A percentile compares a stretch with the other conserved stretches of the same genome.
These are phyloP conservation scores for Natator depressus DNA, from an alignment of 2,113 vertebrate species.

Conservation along the genomic window DNA sequence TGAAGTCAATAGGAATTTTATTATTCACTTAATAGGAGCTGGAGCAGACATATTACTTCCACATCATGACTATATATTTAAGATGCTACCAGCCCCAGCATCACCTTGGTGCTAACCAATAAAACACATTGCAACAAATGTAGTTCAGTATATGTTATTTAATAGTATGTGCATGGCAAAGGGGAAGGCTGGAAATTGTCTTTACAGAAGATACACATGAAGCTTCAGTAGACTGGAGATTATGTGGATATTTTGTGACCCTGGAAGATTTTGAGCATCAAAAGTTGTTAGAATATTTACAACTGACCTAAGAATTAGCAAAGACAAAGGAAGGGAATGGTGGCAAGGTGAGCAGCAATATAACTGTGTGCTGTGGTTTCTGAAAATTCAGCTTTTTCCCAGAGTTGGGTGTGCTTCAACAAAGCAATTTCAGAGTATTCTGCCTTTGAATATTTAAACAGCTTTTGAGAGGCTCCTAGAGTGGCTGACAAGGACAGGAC, in stretches of 20 bases:
- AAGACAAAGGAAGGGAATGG: background rate
- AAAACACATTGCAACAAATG: background rate
- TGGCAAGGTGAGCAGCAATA: background rate
- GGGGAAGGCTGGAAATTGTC: slow-evolving; percentile 19
- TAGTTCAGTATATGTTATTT: slow-evolving; percentile 1
- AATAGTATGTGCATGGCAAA: slow-evolving; percentile 29
- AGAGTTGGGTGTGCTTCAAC: background rate
- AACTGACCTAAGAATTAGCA: background rate
- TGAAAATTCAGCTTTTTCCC: background rate
- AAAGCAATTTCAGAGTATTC: background rate
- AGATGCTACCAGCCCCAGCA: background rate
- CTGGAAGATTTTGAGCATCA: background rate
- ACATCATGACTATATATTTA: slow-evolving; percentile 19
- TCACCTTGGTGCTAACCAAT: background rate
- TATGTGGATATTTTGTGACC: background rate
- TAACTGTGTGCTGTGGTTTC: background rate
- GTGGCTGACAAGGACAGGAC: background rate
- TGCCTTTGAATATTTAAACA: background rate
- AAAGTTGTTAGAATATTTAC: background rate
- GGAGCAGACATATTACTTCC: slow-evolving; percentile 6
- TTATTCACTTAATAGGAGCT: background rate
- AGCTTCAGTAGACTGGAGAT: background rate
- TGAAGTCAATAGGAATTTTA: slow-evolving; percentile 10
- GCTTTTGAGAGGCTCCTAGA: background rate
- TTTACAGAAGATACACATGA: background rate